A percentile compares a stretch with the other conserved stretches of the same genome.
Evolutionary conservation across 2,797 vertebrate genomes (phyloP).

Genomic region (Onychomys leucogaster): DNA sequence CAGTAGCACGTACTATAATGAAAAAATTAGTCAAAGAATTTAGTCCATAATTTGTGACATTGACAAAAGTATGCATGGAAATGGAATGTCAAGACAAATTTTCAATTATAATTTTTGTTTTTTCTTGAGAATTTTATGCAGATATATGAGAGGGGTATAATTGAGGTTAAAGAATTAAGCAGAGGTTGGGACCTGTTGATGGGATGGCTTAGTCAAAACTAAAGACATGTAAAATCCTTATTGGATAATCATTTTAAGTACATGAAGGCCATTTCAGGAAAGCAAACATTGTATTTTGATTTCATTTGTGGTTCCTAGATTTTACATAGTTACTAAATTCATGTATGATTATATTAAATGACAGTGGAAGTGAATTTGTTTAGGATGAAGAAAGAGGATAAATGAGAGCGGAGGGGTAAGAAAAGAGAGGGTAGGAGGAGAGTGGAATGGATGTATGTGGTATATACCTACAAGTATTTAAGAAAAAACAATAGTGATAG

Average conservation of each 20-base stretch:
- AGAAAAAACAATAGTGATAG: neutral
- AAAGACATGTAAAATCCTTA: neutral
- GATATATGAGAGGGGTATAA: neutral
- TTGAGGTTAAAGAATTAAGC: neutral
- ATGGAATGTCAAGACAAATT: neutral
- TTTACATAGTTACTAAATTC: neutral
- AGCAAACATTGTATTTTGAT: neutral
- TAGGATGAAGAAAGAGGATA: neutral
- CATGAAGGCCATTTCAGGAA: neutral
- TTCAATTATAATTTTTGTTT: neutral
- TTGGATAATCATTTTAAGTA: neutral
- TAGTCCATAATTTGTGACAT: neutral
- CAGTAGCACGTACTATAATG: neutral
- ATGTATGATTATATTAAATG: neutral
- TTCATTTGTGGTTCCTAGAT: neutral
- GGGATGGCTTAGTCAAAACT: neutral
- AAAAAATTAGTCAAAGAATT: neutral
- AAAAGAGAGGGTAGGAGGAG: neutral
- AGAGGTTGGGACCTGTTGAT: too few species aligned
- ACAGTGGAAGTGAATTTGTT: neutral
- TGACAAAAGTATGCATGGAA: neutral
- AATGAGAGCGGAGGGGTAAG: neutral
- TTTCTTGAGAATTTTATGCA: neutral
- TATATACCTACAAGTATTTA: neutral
- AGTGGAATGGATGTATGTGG: neutral